Percentiles rank a stretch among this genome's conserved stretches.
Conservation (phyloP, 2,797 vertebrate species). For the Gadopsis bispinosus region DNA sequence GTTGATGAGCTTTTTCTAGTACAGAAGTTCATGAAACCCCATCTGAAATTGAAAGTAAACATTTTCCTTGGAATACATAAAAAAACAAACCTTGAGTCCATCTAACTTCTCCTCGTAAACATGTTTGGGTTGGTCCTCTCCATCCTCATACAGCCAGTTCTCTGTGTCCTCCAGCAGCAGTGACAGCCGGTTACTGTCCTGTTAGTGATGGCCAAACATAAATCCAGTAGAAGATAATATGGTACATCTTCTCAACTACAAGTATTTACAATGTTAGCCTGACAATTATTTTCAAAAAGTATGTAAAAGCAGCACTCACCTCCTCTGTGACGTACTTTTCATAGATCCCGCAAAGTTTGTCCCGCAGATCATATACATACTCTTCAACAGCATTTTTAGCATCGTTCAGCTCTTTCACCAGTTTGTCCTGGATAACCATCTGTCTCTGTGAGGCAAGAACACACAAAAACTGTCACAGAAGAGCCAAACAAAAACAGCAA, state of each 20-base stretch:
- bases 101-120: slow-evolving; percentile 93
- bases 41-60: background rate
- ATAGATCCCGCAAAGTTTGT: slow-evolving; percentile 90
- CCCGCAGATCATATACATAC: slow-evolving; percentile 94
- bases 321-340: slow-evolving; percentile 92
- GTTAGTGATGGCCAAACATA: slow-evolving; percentile 3
- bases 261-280: background rate
- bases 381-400: slow-evolving; percentile 97
- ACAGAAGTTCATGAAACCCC: background rate
- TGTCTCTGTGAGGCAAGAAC: slow-evolving; percentile 83
- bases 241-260: background rate
- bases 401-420: slow-evolving; percentile 94
- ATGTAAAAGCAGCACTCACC: slow-evolving; percentile 76
- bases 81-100: slow-evolving; percentile 86
- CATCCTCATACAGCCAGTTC: slow-evolving; percentile 97
- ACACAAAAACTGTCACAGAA: background rate
- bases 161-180: slow-evolving; percentile 93
- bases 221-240: background rate
- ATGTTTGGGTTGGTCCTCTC: slow-evolving; percentile 94
- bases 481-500: background rate
- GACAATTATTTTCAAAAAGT: background rate
- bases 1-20: background rate
- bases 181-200: slow-evolving; percentile 91
- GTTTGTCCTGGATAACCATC: slow-evolving; percentile 95
- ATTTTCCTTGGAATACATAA: slow-evolving; percentile 1